Evolutionary conservation across 2,113 vertebrate species (phyloP), one percentile per base, ranked within the genome.

Genomic region (Atrichornis clamosus): DNA sequence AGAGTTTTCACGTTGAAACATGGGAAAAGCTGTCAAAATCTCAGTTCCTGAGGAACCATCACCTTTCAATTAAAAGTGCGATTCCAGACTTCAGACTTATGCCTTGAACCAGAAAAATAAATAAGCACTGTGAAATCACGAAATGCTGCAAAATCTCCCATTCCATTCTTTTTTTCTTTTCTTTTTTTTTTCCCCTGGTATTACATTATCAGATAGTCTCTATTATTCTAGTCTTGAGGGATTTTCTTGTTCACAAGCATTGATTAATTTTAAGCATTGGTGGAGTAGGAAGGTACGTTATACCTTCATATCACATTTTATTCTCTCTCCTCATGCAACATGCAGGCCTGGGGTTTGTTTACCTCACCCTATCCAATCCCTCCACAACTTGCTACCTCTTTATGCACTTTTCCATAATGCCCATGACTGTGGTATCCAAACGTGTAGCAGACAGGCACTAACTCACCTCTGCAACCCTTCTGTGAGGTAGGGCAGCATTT

Each of bases 121-220:
- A 8, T 7, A 74, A 59, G 7, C 7, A 19, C 1, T 13, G 1
- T 2, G 13, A 75, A 33, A 41, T 39, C 1, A 21, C 7, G 1
- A 59, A 93, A 63, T 72, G 17, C 14, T 73, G 6, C 7, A 8
- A 56, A 78, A 4, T 41, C 7, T 73, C 17, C 9, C 17, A 41
- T n/a, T 35, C 6, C 42, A 1, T 47, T 64, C 2, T 30, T 17
- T 3, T 32, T n/a, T 41, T 17, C 23, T n/a, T n/a, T n/a, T n/a
- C n/a, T 37, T 33, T n/a, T 27, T 62, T 27, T 3, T 33, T 24
- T 11, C 64, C 49, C 12, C 8, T 62, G 7, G 18, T 59, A 11
- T 11, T 74, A 2, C 1, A 39, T 39, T 70, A 46, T 41, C 4
- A 76, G 22, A 13, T 20, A 47, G 9, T 15, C 41, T 37, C 58